Evolutionary conservation across 1,140 invertebrate species (phyloP).

Genomic region (Neelides sp.): DNA sequence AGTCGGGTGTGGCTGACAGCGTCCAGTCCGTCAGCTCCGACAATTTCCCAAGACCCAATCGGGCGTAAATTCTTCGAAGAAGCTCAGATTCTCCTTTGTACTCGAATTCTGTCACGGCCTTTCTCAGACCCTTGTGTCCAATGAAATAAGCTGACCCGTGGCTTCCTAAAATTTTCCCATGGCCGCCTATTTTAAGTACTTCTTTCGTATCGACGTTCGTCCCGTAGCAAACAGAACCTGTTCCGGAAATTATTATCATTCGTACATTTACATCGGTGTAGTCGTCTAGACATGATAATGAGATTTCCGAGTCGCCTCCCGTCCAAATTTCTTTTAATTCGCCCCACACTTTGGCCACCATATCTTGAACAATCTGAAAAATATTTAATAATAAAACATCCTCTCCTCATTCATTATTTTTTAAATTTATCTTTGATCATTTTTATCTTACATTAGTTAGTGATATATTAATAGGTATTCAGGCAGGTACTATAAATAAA

Average conservation of each 20-base stretch:
- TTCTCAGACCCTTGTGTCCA: constrained; percentile 4
- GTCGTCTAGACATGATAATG: neutral
- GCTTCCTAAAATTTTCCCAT: constrained; percentile 21
- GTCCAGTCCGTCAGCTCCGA: constrained; percentile 14
- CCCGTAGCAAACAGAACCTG: constrained; percentile 17
- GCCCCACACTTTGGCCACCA: neutral
- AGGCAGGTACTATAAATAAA: too few relatives aligned
- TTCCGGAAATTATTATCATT: constrained; percentile 18
- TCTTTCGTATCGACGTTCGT: constrained; percentile 1
- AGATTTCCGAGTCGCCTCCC: constrained; percentile 5
- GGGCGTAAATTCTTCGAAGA: constrained; percentile 8
- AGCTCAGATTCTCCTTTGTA: constrained; percentile 5
- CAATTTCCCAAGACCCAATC: constrained; percentile 1
- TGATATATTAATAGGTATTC: too few relatives aligned
- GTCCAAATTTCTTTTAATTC: neutral
- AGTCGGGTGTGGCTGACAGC: constrained; percentile 10
- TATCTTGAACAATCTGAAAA: constrained; percentile 2
- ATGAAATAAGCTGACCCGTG: constrained; percentile 19
- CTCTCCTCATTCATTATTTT: too few relatives aligned
- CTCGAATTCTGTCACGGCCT: constrained; percentile 14
- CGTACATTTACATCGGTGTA: neutral
- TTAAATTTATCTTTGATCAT: too few relatives aligned
- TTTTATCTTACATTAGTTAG: too few relatives aligned
- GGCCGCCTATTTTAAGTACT: constrained; percentile 19
- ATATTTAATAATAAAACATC: too few relatives aligned